These are phyloP conservation scores for Habroteleia sp. DNA, from an alignment of 2,888 invertebrate genomes.

Conservation along the genomic window DNA sequence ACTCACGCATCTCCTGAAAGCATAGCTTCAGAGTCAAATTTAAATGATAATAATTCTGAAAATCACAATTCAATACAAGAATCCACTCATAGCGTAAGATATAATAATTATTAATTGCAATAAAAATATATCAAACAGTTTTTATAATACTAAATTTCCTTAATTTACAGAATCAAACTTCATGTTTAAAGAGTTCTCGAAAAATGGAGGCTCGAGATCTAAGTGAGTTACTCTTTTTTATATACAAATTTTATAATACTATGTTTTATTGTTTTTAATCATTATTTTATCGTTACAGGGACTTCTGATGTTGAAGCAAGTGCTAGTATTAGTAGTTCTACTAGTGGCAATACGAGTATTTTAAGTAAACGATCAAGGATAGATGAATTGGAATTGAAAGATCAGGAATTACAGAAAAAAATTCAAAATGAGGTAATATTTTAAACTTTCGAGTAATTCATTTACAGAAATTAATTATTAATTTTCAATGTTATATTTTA, in stretches of 20 bases:
- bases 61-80: conserved; percentile 64
- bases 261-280: too few relatives aligned
- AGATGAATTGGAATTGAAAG: conserved; percentile 56
- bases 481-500: conserved; percentile 4
- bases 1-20: conserved; percentile 78
- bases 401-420: conserved; percentile 51
- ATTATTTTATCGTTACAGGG: too few relatives aligned
- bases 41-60: conserved; percentile 61
- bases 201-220: conserved; percentile 43
- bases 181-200: conserved; percentile 46
- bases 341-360: conserved; percentile 69
- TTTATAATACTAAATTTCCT: too few relatives aligned
- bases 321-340: conserved; percentile 66
- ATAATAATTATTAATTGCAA: too few relatives aligned
- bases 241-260: too few relatives aligned
- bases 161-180: conserved; percentile 43
- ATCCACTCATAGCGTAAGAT: conserved; percentile 59
- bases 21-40: conserved; percentile 68
- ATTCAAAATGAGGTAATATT: conserved; percentile 29
- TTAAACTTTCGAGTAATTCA: too few relatives aligned
- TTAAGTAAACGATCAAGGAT: conserved; percentile 74
- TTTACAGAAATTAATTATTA: background rate
- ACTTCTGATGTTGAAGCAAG: conserved; percentile 57
- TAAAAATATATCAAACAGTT: too few relatives aligned
- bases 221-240: conserved; percentile 34